Base-by-base conservation (phyloP, 53 echinoderm and acorn worm genomes). In the Patiria pectinifera region DNA sequence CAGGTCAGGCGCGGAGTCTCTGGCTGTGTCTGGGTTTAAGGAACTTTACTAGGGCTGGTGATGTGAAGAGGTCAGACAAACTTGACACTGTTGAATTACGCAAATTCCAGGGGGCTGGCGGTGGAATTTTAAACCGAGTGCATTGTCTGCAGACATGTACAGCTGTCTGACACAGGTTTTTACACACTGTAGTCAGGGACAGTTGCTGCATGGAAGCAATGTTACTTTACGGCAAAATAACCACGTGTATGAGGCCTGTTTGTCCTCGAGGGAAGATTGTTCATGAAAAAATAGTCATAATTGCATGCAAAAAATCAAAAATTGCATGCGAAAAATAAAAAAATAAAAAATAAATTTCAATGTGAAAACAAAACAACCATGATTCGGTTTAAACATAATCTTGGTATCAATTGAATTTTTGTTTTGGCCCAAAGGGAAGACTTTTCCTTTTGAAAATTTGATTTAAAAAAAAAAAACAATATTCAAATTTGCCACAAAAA, bases 51-150 rank as follows among this genome's bases (percentile, higher is more conserved):
- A n/a, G 0, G 11, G 48, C 45, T 18, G 10, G 53, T 8, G 15
- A 13, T 86, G 48, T 11, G 13, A 72, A n/a, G 48, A 48, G 86
- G 86, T 86, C 71, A 77, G 90, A 81, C 81, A 81, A 80, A 80
- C 90, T 46, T 62, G 62, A 80, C 80, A 90, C 69, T 80, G 84
- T 63, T 62, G 35, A 44, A 44, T 84, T 43, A 44, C 48, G 44
- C 66, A 44, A 26, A 63, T 44, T 61, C 76, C 22, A 22, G 82
- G 66, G 63, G 61, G 79, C 49, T 16, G 60, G 61, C 23, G 13
- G 61, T 58, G 81, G 81, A 66, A 16, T 90, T 62, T 60, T 62
- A 48, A 66, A 11, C 7, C 44, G 16, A 16, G 60, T 80, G 69
- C 62, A 90, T 80, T 90, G 66, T 15, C n/a, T 23, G 16, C 60